Conservation (phyloP, 2,113 vertebrate genomes). For the Pardalotus punctatus region DNA sequence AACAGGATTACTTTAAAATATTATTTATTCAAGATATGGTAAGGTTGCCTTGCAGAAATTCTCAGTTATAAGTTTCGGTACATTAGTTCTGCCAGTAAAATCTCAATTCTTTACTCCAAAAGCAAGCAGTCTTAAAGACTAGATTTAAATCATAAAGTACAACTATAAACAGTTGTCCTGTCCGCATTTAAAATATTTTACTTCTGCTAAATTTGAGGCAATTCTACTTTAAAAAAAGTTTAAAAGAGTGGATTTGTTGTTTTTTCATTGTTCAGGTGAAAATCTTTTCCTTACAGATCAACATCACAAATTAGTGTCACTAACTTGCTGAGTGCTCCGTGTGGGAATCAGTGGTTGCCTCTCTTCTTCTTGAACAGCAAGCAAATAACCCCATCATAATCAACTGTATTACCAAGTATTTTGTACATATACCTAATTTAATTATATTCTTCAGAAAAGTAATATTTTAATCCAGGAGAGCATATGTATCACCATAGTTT, state of each 20-base stretch:
- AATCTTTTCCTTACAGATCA: not conserved
- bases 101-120: not conserved
- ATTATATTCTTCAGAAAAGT: not conserved
- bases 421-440: not conserved
- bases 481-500: not conserved
- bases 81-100: not conserved
- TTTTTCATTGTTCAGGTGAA: not conserved
- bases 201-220: not conserved
- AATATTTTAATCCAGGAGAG: not conserved
- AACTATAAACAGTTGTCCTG: not conserved
- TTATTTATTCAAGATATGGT: not conserved
- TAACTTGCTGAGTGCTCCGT: not conserved
- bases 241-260: not conserved
- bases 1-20: not conserved
- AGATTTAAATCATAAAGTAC: not conserved
- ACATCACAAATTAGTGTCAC: not conserved
- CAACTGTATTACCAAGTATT: not conserved
- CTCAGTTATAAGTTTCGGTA: not conserved
- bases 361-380: not conserved
- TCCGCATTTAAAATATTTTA: not conserved
- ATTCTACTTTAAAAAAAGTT: not conserved
- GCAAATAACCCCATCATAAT: not conserved
- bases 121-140: not conserved
- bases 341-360: not conserved
- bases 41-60: not conserved